These are phyloP conservation scores for Anguilla obscura DNA, from an alignment of 2,797 vertebrate genomes.

Conservation along the genomic window DNA sequence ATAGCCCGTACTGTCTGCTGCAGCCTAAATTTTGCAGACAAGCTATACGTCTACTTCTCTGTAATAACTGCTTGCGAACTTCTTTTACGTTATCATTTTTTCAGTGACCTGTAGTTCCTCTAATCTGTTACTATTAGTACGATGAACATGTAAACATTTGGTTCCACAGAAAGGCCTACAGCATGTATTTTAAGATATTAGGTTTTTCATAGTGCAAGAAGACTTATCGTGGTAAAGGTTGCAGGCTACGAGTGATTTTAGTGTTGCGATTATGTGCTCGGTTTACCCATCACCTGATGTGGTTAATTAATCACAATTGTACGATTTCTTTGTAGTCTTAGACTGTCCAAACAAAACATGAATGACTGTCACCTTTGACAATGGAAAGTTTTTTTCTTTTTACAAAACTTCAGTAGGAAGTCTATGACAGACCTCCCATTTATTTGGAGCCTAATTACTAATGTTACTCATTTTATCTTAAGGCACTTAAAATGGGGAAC, in stretches of 20 bases:
- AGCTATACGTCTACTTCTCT: background rate
- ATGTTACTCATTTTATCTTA: background rate
- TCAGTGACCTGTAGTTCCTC: background rate
- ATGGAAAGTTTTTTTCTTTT: background rate
- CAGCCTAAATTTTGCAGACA: background rate
- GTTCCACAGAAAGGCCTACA: background rate
- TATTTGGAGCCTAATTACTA: constrained; percentile 3
- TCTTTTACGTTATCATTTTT: background rate
- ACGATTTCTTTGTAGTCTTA: background rate
- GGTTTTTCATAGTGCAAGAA: background rate
- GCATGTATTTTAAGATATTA: background rate
- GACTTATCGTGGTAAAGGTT: background rate
- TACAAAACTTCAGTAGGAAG: background rate
- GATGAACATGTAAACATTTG: background rate
- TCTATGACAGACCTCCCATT: constrained; percentile 14
- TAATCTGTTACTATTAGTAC: background rate
- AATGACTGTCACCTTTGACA: background rate
- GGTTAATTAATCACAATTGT: background rate
- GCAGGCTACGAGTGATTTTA: background rate
- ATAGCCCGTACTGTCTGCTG: background rate
- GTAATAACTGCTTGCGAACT: background rate
- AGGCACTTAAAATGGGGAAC: background rate
- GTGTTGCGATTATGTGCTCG: background rate
- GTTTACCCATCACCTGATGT: background rate
- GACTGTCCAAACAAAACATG: background rate